These are phyloP conservation scores for Phorcus lineatus DNA, from an alignment of 2,888 invertebrate genomes.

Conservation along the genomic window DNA sequence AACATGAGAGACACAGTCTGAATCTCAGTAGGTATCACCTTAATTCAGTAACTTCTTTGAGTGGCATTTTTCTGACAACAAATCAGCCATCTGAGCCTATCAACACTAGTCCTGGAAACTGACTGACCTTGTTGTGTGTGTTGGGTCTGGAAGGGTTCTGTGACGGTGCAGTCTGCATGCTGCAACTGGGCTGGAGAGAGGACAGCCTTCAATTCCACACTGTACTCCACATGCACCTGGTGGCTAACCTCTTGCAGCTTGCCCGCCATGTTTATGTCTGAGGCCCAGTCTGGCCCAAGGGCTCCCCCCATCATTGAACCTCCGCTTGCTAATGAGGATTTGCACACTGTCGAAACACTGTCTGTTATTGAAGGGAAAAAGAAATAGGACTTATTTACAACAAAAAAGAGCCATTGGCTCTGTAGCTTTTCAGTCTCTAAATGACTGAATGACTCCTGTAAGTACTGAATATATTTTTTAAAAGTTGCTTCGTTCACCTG, in stretches of 20 bases:
- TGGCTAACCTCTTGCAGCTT: conserved; percentile 52
- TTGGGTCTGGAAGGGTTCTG: neutral
- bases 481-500: too few species aligned
- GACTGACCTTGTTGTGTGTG: neutral
- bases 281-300: conserved; percentile 97
- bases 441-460: too few species aligned
- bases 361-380: too few species aligned
- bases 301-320: conserved; percentile 80
- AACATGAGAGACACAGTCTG: too few species aligned
- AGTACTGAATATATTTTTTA: too few species aligned
- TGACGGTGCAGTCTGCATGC: conserved; percentile 4
- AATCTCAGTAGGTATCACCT: too few species aligned
- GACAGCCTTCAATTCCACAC: conserved; percentile 74
- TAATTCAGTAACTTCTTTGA: too few species aligned
- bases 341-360: neutral
- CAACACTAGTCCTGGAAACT: neutral
- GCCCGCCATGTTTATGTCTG: conserved; percentile 55
- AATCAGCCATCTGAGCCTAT: too few species aligned
- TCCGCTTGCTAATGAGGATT: neutral
- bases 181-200: conserved; percentile 60
- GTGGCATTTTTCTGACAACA: too few species aligned
- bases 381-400: too few species aligned
- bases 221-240: conserved; percentile 74
- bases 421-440: too few species aligned
- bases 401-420: too few species aligned